Conservation (phyloP, 2,113 vertebrate genomes). For the Onychostoma macrolepis region DNA sequence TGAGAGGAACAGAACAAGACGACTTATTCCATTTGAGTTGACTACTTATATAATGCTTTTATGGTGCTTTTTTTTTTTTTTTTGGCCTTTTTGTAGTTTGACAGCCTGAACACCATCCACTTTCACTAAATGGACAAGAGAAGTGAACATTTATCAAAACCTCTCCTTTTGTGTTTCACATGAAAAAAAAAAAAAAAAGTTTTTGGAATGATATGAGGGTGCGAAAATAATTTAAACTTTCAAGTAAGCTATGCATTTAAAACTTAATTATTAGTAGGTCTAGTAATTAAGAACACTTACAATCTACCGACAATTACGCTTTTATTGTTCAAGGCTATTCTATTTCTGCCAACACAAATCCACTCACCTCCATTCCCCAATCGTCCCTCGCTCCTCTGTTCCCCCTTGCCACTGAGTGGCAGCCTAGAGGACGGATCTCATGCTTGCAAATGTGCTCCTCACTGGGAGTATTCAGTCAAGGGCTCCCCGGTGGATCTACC, state of each 20-base stretch:
- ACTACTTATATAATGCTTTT: neutral
- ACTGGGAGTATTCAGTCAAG: conserved; percentile 12
- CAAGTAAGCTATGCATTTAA: neutral
- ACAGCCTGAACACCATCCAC: neutral
- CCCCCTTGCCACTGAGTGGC: neutral
- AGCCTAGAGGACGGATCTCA: neutral
- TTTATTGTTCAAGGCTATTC: neutral
- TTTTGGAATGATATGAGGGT: neutral
- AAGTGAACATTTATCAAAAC: neutral
- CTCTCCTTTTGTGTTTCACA: neutral
- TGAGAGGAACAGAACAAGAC: neutral
- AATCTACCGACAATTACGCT: neutral
- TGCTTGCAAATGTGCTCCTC: conserved; percentile 26
- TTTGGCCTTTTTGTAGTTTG: neutral
- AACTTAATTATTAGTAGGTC: neutral
- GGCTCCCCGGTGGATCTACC: conserved; percentile 15
- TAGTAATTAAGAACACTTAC: neutral
- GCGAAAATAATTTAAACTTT: neutral
- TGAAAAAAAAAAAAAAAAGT: neutral
- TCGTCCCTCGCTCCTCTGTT: neutral
- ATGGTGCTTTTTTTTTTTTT: neutral
- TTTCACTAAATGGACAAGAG: neutral
- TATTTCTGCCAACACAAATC: neutral
- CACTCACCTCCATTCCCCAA: neutral
- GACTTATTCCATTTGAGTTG: neutral